These are phyloP conservation scores for Antigone vipio DNA, from an alignment of 2,113 vertebrate species.

Conservation along the genomic window DNA sequence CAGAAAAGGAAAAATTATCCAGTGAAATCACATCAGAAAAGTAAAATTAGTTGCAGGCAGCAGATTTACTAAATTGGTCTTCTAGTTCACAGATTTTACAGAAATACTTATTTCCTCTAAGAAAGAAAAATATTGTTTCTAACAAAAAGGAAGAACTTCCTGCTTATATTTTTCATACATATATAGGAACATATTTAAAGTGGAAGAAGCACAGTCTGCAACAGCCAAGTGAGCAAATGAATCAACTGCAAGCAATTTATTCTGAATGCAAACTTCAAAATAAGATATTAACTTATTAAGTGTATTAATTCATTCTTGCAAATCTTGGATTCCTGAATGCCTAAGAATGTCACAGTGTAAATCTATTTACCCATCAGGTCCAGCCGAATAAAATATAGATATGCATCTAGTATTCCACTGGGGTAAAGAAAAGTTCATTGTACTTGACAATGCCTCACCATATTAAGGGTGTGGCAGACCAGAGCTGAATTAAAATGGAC, in stretches of 20 bases:
- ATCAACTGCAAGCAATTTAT: background rate
- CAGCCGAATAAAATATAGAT: background rate
- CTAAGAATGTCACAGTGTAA: background rate
- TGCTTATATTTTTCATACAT: background rate
- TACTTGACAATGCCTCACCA: background rate
- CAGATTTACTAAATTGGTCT: background rate
- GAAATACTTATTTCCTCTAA: background rate
- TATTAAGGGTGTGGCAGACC: background rate
- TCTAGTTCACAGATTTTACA: background rate
- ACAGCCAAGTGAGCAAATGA: constrained; percentile 7
- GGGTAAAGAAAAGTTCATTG: background rate
- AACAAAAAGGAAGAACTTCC: background rate
- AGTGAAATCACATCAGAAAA: background rate
- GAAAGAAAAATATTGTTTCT: background rate
- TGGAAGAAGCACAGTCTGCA: background rate
- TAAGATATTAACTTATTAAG: background rate
- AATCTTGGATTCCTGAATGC: background rate
- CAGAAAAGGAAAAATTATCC: constrained; percentile 14
- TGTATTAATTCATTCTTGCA: background rate
- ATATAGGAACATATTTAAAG: background rate
- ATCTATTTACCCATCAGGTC: background rate
- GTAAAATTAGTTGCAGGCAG: background rate
- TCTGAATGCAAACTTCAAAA: background rate
- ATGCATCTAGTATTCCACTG: background rate
- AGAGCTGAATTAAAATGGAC: background rate